Evolutionary conservation across 2,113 vertebrate species (phyloP).

Genomic region (Chaetodon trifascialis): DNA sequence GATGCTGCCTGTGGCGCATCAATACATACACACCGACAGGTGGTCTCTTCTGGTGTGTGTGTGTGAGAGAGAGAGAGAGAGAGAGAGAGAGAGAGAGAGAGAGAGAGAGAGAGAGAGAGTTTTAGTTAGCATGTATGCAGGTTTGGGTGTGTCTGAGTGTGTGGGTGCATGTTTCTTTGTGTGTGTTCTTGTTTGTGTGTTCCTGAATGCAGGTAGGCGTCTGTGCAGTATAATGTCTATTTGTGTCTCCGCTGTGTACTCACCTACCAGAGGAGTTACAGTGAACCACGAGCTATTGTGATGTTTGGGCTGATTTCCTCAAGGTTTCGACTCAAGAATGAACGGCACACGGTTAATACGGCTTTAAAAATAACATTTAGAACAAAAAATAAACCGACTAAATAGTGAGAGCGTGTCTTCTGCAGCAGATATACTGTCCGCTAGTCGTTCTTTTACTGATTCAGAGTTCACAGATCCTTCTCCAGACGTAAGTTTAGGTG

Average conservation of each 20-base stretch:
- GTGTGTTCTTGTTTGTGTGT: slow-evolving; percentile 6
- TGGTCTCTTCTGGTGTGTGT: slow-evolving; percentile 39
- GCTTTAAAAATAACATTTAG: background rate
- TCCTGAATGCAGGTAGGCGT: background rate
- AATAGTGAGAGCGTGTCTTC: no score
- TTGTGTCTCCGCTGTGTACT: slow-evolving; percentile 5
- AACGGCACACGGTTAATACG: background rate
- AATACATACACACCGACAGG: slow-evolving; percentile 54
- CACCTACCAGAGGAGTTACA: no score
- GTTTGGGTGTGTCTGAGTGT: slow-evolving; percentile 18
- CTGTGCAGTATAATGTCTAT: background rate
- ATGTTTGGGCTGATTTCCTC: background rate
- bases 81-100: background rate
- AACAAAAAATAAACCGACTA: no score
- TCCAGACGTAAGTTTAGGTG: no score
- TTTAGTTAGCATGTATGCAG: background rate
- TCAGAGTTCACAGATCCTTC: no score
- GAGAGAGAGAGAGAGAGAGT: background rate
- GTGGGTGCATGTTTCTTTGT: background rate
- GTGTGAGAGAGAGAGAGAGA: background rate
- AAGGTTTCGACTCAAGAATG: background rate
- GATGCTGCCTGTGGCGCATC: slow-evolving; percentile 49
- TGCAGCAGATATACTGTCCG: no score
- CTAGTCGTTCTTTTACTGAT: no score
- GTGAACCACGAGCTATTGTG: background rate